Evolutionary conservation across 2,113 vertebrate genomes (phyloP).

Genomic region (Tauraco erythrolophus): DNA sequence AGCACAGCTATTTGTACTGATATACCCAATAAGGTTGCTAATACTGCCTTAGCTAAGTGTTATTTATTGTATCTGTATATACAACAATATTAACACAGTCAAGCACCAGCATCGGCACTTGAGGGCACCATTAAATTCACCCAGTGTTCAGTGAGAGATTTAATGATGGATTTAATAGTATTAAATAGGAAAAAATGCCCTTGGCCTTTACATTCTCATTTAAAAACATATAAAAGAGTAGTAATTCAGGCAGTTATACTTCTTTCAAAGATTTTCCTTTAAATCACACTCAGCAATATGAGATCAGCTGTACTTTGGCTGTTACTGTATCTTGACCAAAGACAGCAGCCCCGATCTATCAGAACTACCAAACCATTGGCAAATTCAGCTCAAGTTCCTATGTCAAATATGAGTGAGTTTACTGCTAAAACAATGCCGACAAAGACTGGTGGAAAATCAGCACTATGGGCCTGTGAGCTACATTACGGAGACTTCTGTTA

Average conservation of each 20-base stretch:
- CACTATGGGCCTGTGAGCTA: not conserved
- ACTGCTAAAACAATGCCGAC: not conserved
- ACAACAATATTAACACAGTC: slow-evolving; percentile 82
- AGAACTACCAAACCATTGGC: slow-evolving; percentile 43
- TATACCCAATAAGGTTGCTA: slow-evolving; percentile 64
- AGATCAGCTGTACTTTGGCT: slow-evolving; percentile 34
- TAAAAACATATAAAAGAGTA: slow-evolving; percentile 82
- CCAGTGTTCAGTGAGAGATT: slow-evolving; percentile 76
- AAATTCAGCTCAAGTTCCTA: slow-evolving; percentile 27
- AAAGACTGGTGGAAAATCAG: not conserved
- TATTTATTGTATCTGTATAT: slow-evolving; percentile 81
- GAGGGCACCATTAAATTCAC: slow-evolving; percentile 81
- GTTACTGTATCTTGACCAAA: slow-evolving; percentile 18
- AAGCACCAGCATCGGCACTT: slow-evolving; percentile 72
- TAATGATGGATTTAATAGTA: slow-evolving; percentile 83
- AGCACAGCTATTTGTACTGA: slow-evolving; percentile 73
- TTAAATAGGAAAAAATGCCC: slow-evolving; percentile 80
- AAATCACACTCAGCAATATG: slow-evolving; percentile 68
- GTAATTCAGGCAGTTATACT: slow-evolving; percentile 78
- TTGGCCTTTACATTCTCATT: slow-evolving; percentile 82
- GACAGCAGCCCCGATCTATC: slow-evolving; percentile 3
- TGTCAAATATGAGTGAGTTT: not conserved
- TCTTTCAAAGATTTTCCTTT: slow-evolving; percentile 76
- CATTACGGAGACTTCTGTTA: not conserved
- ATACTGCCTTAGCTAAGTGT: slow-evolving; percentile 76